Percentiles rank a stretch among this genome's conserved stretches.
phyloP scores from a whole-genome alignment of 2,797 vertebrate genomes.

The Rhincodon typus region DNA sequence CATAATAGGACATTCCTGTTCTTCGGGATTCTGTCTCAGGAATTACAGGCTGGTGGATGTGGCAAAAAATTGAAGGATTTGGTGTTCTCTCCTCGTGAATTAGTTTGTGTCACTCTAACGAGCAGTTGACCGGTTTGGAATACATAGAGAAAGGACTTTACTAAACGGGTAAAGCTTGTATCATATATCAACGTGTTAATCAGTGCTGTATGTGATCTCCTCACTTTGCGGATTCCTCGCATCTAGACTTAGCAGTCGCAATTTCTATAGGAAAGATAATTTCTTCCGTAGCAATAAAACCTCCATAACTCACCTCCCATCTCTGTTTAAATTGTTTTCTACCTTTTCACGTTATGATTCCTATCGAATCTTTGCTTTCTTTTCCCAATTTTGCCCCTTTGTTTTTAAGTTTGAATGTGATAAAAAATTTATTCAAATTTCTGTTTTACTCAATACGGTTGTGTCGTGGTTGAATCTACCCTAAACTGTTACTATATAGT shows the following conservation, averaged over 20 bases:
- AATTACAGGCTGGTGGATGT: not conserved
- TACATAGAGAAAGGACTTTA: not conserved
- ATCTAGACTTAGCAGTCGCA: not conserved
- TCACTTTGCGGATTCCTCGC: not conserved
- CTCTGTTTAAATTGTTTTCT: not conserved
- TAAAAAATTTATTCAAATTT: not conserved
- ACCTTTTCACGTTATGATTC: not conserved
- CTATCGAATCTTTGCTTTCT: not conserved
- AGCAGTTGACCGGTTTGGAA: not conserved
- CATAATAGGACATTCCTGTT: not conserved
- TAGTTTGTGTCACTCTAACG: not conserved
- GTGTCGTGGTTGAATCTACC: not conserved
- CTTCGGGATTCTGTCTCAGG: not conserved
- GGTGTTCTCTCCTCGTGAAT: not conserved
- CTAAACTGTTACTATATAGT: too few species aligned
- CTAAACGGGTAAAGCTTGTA: not conserved
- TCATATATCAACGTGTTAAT: not conserved
- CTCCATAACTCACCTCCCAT: not conserved
- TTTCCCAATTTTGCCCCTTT: not conserved
- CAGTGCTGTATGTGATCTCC: not conserved
- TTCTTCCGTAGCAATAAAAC: not conserved
- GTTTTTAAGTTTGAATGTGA: not conserved
- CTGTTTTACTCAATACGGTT: not conserved
- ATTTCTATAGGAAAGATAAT: not conserved
- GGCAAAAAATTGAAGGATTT: not conserved